A percentile compares a stretch with the other conserved stretches of the same genome.
Evolutionary conservation across 2,113 vertebrate species (phyloP).

Genomic region (Mus pahari): DNA sequence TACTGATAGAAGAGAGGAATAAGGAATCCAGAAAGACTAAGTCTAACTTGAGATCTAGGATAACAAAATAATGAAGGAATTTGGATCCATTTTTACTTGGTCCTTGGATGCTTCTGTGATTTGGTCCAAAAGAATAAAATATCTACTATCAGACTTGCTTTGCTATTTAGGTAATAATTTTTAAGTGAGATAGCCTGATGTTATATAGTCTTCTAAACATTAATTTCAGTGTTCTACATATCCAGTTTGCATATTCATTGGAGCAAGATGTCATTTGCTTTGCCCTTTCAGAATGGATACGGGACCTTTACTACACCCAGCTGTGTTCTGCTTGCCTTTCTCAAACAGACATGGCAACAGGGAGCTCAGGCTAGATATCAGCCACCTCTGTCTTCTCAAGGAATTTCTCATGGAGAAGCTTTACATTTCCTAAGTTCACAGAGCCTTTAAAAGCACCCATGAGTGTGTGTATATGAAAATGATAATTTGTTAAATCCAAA

Average conservation of each 20-base stretch:
- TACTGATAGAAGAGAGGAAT: not conserved
- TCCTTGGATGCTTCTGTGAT: not conserved
- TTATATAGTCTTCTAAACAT: not conserved
- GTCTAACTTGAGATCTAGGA: not conserved
- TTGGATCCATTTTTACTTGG: not conserved
- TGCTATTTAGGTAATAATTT: not conserved
- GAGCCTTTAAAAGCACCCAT: not conserved
- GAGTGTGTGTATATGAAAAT: not conserved
- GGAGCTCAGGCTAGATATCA: not conserved
- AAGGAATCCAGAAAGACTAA: not conserved
- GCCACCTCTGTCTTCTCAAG: not conserved
- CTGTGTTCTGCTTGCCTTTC: not conserved
- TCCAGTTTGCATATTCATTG: not conserved
- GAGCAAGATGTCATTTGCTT: not conserved
- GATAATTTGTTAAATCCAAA: not conserved
- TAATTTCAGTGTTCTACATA: not conserved
- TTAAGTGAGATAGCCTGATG: not conserved
- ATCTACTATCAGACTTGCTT: not conserved
- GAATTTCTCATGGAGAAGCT: not conserved
- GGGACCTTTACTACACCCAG: not conserved
- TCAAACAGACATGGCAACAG: not conserved
- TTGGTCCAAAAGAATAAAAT: not conserved
- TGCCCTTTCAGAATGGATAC: fast-evolving
- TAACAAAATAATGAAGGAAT: not conserved
- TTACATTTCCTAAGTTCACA: not conserved